These are phyloP conservation scores for Bos taurus DNA, from an alignment of 2,113 vertebrate species.

Conservation along the genomic window ARS-UCD2.0 NC_037335.1:94435501-94436000, in stretches of 20 bases:
- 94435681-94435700: neutral
- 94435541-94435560: neutral
- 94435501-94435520: neutral
- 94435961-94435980: neutral
- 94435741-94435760: neutral
- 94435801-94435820: neutral
- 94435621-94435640: neutral
- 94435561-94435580: neutral
- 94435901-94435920: neutral
- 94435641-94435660: neutral
- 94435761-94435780: neutral
- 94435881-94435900: neutral
- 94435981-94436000: neutral
- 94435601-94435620: neutral
- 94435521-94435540: neutral
- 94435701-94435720: neutral
- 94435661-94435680: neutral
- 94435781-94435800: neutral
- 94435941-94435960: neutral
- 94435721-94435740: neutral
- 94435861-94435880: conserved; percentile 10
- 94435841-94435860: neutral
- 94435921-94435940: neutral
- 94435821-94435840: neutral
- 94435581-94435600: neutral